These are phyloP conservation scores for Drosophila asahinai DNA, from an alignment of 1,140 invertebrate species.

Conservation along the genomic window DNA sequence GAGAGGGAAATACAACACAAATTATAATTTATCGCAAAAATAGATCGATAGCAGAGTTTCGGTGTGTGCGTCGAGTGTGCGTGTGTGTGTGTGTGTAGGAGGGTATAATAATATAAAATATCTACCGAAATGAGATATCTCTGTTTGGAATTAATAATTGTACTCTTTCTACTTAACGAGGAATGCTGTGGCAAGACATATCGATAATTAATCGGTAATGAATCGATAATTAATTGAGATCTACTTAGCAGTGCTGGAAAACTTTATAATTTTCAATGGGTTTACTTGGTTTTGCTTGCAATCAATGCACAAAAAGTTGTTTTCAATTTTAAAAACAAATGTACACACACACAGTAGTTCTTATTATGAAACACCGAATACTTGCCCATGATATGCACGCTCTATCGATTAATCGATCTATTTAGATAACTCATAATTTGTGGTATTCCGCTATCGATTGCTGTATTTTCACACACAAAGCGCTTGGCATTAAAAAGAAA, in stretches of 20 bases:
- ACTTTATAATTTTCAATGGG: slow-evolving; percentile 33
- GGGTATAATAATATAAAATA: slow-evolving; percentile 70
- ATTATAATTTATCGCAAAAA: slow-evolving; percentile 45
- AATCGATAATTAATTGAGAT: slow-evolving; percentile 22
- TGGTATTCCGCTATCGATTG: slow-evolving; percentile 38
- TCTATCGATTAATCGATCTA: slow-evolving; percentile 55
- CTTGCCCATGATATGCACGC: slow-evolving; percentile 64
- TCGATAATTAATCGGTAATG: slow-evolving; percentile 15
- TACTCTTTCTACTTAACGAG: slow-evolving; percentile 28
- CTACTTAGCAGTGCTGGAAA: slow-evolving; percentile 22
- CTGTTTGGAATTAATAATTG: slow-evolving; percentile 35
- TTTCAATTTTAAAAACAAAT: slow-evolving; percentile 84
- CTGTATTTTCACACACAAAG: slow-evolving; percentile 44
- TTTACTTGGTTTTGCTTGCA: slow-evolving; percentile 41
- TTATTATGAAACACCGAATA: slow-evolving; percentile 34
- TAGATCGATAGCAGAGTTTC: slow-evolving; percentile 42
- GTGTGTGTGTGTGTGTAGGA: slow-evolving; percentile 36
- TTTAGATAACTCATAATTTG: slow-evolving; percentile 33
- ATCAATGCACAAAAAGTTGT: slow-evolving; percentile 84
- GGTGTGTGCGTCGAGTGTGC: slow-evolving; percentile 28
- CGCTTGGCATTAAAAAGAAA: slow-evolving; percentile 69
- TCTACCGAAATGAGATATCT: slow-evolving; percentile 72
- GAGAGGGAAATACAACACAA: slow-evolving; percentile 76
- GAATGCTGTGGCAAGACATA: slow-evolving; percentile 17
- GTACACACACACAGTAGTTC: slow-evolving; percentile 72